Conservation (phyloP, 1,140 invertebrate genomes). For the Coelopa frigida region DNA sequence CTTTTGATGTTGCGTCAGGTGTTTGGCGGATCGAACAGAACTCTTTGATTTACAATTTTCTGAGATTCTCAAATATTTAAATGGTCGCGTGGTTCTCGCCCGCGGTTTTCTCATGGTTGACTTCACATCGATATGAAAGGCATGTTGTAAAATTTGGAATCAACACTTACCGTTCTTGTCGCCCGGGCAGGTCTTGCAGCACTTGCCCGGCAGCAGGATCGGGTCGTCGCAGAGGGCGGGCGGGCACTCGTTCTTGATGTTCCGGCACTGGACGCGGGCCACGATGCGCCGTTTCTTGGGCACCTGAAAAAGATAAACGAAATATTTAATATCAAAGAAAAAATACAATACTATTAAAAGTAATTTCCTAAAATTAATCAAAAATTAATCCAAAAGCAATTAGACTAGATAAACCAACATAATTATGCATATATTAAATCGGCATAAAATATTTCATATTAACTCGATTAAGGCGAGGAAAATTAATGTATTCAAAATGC, state of each 20-base stretch:
- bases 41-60: no score
- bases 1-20: background rate
- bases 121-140: background rate
- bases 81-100: no score
- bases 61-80: no score
- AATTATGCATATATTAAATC: no score
- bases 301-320: constrained; percentile 51
- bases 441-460: no score
- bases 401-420: no score
- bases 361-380: no score
- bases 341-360: no score
- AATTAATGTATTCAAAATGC: no score
- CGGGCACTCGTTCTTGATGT: constrained; percentile 86
- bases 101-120: background rate
- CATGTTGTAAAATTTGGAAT: background rate
- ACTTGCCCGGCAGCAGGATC: constrained; percentile 71
- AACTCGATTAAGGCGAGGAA: no score
- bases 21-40: background rate
- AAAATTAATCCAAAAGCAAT: no score
- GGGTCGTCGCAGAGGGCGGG: constrained; percentile 77
- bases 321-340: background rate
- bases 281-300: constrained; percentile 81
- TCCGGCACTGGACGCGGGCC: constrained; percentile 75
- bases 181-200: constrained; percentile 83
- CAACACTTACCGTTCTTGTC: constrained; percentile 64